phyloP scores from a whole-genome alignment of 1,140 invertebrate genomes.

The Grapholita molesta region DNA sequence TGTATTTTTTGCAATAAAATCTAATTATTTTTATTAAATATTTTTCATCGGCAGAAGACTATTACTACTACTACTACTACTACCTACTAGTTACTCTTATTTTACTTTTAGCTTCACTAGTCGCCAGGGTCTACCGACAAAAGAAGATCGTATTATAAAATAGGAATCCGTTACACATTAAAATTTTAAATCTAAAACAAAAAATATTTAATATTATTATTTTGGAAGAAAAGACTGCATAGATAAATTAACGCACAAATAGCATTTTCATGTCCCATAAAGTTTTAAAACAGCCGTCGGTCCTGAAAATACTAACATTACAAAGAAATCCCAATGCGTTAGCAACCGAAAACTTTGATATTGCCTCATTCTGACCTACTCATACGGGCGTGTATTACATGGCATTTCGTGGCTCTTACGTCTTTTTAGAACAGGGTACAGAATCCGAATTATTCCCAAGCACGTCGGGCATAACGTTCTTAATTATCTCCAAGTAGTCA shows the following conservation, averaged over 20 bases:
- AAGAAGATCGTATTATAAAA: too few species aligned
- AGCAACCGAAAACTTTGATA: not conserved
- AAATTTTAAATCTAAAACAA: not conserved
- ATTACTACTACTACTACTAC: too few species aligned
- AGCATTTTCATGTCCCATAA: constrained; percentile 1
- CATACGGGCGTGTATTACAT: not conserved
- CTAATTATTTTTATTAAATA: too few species aligned
- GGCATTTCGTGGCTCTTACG: not conserved
- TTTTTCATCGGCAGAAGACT: too few species aligned
- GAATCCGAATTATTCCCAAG: not conserved
- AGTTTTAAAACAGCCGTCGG: not conserved
- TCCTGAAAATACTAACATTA: not conserved
- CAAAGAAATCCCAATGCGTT: not conserved
- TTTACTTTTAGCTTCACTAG: too few species aligned
- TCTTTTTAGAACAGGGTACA: not conserved
- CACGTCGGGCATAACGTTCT: not conserved
- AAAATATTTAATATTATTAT: not conserved
- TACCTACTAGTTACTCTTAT: too few species aligned
- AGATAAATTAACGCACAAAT: not conserved
- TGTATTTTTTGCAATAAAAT: too few species aligned
- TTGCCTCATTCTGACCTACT: not conserved
- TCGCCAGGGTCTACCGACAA: too few species aligned
- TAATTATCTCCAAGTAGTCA: not conserved
- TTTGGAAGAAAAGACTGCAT: not conserved
- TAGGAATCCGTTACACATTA: too few species aligned